Conservation (phyloP, 2,797 vertebrate species). For the Pempheris klunzingeri region DNA sequence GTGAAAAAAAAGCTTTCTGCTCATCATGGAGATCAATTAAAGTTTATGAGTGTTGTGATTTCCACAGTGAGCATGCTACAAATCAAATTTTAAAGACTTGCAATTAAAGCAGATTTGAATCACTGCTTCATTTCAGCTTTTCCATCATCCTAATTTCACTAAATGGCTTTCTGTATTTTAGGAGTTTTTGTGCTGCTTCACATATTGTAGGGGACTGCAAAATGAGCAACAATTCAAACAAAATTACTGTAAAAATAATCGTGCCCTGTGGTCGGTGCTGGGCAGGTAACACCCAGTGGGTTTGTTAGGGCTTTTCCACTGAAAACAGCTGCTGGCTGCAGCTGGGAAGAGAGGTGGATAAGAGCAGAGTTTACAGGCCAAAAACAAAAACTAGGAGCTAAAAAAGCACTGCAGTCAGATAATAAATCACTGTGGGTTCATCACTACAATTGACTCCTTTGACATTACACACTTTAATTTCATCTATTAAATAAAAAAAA, state of each 20-base stretch:
- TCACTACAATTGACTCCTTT: background rate
- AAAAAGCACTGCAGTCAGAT: background rate
- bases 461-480: background rate
- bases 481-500: background rate
- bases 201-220: too few species aligned
- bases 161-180: background rate
- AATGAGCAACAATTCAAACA: background rate
- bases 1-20: background rate
- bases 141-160: constrained; percentile 10
- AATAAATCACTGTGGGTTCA: background rate
- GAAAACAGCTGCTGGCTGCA: background rate
- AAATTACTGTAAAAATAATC: background rate
- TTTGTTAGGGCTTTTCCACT: background rate
- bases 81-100: constrained; percentile 4
- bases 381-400: background rate
- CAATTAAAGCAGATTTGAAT: constrained; percentile 1
- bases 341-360: background rate
- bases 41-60: background rate
- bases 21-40: background rate
- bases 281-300: background rate
- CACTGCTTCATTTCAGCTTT: background rate
- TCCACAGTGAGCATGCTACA: background rate
- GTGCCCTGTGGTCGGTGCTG: background rate
- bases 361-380: background rate
- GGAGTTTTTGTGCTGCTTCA: background rate